Evolutionary conservation across 2,888 invertebrate genomes (phyloP).

Genomic region (Hydrotaea diabolus): DNA sequence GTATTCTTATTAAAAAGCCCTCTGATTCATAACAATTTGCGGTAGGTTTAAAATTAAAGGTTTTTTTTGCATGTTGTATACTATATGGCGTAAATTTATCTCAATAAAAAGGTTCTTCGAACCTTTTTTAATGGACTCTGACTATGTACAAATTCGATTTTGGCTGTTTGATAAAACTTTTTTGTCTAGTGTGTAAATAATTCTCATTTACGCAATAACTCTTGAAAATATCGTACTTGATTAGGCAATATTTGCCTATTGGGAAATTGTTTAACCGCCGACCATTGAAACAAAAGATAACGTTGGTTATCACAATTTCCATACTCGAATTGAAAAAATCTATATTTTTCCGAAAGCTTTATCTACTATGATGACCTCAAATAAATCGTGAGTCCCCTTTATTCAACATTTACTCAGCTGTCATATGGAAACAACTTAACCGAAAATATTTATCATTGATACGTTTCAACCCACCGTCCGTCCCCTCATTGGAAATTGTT

Average conservation of each 20-base stretch:
- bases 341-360: not conserved
- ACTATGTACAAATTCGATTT: too few species aligned
- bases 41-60: too few species aligned
- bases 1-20: too few species aligned
- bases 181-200: not conserved
- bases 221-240: not conserved
- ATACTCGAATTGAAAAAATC: too few species aligned
- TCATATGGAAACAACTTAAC: too few species aligned
- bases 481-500: slow-evolving; percentile 1
- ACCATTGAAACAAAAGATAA: not conserved
- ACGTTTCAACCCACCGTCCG: not conserved
- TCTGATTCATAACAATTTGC: too few species aligned
- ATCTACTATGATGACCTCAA: slow-evolving; percentile 2
- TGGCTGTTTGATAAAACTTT: too few species aligned
- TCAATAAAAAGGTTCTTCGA: too few species aligned
- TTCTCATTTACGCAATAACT: not conserved
- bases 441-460: slow-evolving; percentile 23
- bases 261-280: not conserved
- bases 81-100: too few species aligned
- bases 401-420: slow-evolving; percentile 54
- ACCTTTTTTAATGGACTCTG: too few species aligned
- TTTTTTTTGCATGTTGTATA: too few species aligned
- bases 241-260: not conserved
- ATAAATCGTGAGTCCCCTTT: not conserved
- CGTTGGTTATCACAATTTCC: too few species aligned